These are phyloP conservation scores for Cavia porcellus DNA, from an alignment of 2,113 vertebrate species.

Conservation along the genomic window DNA sequence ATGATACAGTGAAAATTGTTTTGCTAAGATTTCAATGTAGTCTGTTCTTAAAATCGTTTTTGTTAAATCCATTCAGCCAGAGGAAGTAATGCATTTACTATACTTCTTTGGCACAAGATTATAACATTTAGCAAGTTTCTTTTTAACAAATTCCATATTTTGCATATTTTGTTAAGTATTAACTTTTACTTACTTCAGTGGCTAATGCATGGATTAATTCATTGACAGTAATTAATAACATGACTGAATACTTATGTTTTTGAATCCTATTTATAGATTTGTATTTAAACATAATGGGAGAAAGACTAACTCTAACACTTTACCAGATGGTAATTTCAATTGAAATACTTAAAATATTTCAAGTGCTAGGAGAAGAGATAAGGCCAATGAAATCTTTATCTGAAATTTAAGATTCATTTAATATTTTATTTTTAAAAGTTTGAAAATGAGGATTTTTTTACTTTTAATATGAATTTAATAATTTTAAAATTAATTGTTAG, in stretches of 20 bases:
- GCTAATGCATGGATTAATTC: neutral
- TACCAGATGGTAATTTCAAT: neutral
- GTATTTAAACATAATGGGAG: neutral
- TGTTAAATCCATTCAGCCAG: neutral
- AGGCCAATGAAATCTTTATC: neutral
- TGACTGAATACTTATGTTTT: neutral
- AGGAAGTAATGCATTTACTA: neutral
- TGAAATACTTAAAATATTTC: neutral
- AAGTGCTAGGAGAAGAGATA: neutral
- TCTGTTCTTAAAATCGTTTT: neutral
- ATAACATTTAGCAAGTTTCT: neutral
- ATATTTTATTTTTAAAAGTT: neutral
- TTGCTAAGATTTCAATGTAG: neutral
- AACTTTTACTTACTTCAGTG: neutral
- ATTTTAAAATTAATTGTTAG: neutral
- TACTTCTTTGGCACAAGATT: neutral
- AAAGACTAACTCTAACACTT: neutral
- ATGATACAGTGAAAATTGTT: neutral
- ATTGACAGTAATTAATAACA: neutral
- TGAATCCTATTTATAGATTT: neutral
- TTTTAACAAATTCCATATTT: neutral
- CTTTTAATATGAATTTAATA: slow-evolving; percentile 15
- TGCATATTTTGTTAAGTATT: neutral
- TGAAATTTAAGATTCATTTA: neutral
- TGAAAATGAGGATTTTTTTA: neutral